Percentiles rank a stretch among this genome's conserved stretches.
These are phyloP conservation scores for Sylvia borin DNA, from an alignment of 2,797 vertebrate genomes.

Conservation along the genomic window DNA sequence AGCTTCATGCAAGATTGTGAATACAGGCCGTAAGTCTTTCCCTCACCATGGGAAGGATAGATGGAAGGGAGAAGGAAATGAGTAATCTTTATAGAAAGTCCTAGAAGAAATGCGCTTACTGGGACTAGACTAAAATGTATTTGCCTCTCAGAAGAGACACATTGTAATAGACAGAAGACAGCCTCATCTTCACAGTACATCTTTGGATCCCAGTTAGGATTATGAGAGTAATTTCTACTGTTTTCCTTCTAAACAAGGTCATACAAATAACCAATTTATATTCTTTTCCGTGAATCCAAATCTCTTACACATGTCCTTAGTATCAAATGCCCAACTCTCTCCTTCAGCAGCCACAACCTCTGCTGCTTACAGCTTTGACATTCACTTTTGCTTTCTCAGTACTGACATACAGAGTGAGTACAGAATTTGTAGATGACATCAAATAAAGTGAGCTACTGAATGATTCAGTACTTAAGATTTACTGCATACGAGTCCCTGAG, in stretches of 20 bases:
- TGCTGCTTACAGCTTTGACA: not conserved
- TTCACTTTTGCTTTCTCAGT: not conserved
- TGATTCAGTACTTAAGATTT: not conserved
- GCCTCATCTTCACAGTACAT: not conserved
- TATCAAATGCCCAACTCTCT: not conserved
- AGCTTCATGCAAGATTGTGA: not conserved
- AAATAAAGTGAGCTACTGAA: not conserved
- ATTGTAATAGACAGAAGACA: not conserved
- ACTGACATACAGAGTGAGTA: not conserved
- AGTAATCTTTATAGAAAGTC: not conserved
- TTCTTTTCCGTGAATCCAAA: not conserved
- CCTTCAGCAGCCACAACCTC: not conserved
- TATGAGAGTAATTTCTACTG: not conserved
- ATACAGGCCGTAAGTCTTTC: not conserved
- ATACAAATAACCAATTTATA: not conserved
- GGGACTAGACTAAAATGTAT: not conserved
- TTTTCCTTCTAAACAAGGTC: not conserved
- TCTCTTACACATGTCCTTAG: not conserved
- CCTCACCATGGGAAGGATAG: not conserved
- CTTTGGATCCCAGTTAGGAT: not conserved
- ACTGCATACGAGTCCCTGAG: not conserved
- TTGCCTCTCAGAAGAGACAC: not conserved
- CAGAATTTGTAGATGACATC: not conserved
- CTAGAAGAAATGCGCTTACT: not conserved
- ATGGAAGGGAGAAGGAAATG: not conserved